Base-by-base conservation (phyloP, 2,113 vertebrate species). In the Rana temporaria region DNA sequence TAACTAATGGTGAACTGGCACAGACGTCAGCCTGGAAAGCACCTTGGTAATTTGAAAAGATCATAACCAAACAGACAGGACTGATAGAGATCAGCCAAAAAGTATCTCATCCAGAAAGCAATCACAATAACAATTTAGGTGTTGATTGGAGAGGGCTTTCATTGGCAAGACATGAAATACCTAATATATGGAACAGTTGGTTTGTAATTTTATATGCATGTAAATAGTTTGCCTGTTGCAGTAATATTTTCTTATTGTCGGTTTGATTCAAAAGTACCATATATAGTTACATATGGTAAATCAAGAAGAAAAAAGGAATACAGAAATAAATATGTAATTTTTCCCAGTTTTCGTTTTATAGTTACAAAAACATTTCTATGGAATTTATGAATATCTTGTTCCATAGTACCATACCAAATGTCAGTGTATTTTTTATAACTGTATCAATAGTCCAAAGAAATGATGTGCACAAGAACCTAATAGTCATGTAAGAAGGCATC, bases 71-170 rank as follows among this genome's bases (percentile, higher is more conserved):
- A 68, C 71, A 57, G 67, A 80, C 34, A 62, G 55, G 26, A 52
- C 67, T 16, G 78, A 57, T 17, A 26, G 19, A 30, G 24, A 68
- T 8, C 67, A 68, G 65, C 55, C 78, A 80, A 60, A 52, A 70
- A 16, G 59, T 32, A 57, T 42, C 20, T 57, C 67, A 62, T 71
- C 78, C 78, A 80, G 22, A 59, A 71, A 71, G 38, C 67, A 80
- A 71, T 80, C 78, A 63, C 38, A 80, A 80, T 71, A 71, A 70
- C 57, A 60, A 67, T 70, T 80, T 60, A 52, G 32, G 18, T 80
- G 67, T 42, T 71, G 78, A 80, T 80, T 63, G 15, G 56, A 63
- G 17, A 71, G 14, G n/a, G 67, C 34, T 71, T 71, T 73, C 22
- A 63, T 53, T 73, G 59, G 79, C 69, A 81, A 42, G 24, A 59